Evolutionary conservation across 2,888 invertebrate species (phyloP), one percentile per base, ranked within the genome.

Genomic region (Meta bourneti): DNA sequence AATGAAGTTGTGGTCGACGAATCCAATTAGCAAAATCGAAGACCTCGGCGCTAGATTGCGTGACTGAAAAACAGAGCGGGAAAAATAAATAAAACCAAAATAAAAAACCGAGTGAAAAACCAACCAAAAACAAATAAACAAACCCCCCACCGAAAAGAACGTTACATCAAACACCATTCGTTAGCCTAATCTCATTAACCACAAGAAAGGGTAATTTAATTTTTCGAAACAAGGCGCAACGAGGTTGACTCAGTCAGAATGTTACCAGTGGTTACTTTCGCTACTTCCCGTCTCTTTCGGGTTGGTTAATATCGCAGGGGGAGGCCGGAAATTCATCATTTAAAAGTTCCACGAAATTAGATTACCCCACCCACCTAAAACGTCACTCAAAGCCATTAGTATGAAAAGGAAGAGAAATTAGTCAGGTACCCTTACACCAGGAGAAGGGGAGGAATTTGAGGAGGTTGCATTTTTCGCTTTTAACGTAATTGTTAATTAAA

Each of bases 401-500:
- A 54, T 7, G n/a, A 51, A 49, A 34, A 77, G 52, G 52, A 77
- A 34, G 19, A 79, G 48, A 16, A n/a, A 13, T 13, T 69, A 16
- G 13, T 7, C 79, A 13, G 13, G 61, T 61, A 34, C 11, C 61
- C n/a, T 77, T 51, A 51, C 52, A 52, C 74, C 7, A 11, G 51
- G 16, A n/a, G n/a, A 9, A 52, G n/a, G 77, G 77, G 19, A 51
- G 19, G 52, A 51, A 74, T 77, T 51, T 51, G 52, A 51, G 51
- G 20, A 8, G 13, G 34, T 13, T 19, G n/a, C 49, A 54, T 71
- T 19, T 51, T 19, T 20, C 20, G 49, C 83, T 82, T 82, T 71
- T 82, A 71, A 74, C 11, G 34, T 74, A 83, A 83, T 83, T 83
- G 54, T 34, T 74, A 74, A 83, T 74, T 74, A 74, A 83, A 83